Conservation (phyloP, 2,797 vertebrate genomes). For the Cyclura pinguis region DNA sequence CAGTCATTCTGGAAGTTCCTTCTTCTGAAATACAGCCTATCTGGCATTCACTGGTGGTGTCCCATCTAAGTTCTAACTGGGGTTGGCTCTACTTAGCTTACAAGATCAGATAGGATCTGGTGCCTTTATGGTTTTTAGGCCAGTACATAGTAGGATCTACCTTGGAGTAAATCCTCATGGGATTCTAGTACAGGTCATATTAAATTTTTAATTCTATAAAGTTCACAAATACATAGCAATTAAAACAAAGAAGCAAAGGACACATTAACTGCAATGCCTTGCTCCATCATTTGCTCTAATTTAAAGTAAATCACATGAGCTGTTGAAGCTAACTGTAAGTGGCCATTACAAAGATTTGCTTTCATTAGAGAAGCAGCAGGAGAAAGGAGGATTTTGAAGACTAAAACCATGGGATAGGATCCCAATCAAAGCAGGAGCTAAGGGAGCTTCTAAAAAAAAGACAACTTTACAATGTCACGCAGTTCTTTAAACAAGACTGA, state of each 20-base stretch:
- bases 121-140: neutral
- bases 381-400: slow-evolving; percentile 34
- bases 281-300: slow-evolving; percentile 69
- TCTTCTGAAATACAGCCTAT: too few relatives aligned
- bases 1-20: too few relatives aligned
- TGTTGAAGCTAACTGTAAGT: slow-evolving; percentile 82
- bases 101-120: neutral
- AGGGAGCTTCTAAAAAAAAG: slow-evolving; percentile 31
- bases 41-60: too few relatives aligned
- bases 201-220: slow-evolving; percentile 40
- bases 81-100: too few relatives aligned
- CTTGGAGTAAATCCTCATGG: neutral
- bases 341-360: slow-evolving; percentile 56
- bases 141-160: neutral
- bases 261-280: slow-evolving; percentile 71
- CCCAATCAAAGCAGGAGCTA: neutral
- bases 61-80: too few relatives aligned
- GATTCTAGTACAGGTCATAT: neutral
- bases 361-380: slow-evolving; percentile 79
- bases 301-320: slow-evolving; percentile 77
- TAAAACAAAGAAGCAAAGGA: slow-evolving; percentile 56
- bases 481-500: slow-evolving; percentile 44
- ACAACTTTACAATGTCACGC: neutral
- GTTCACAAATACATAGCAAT: slow-evolving; percentile 39
- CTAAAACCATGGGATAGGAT: slow-evolving; percentile 20